Evolutionary conservation across 1,140 invertebrate genomes (phyloP), one percentile per base, ranked within the genome.

Genomic region (Polypedilum vanderplanki): DNA sequence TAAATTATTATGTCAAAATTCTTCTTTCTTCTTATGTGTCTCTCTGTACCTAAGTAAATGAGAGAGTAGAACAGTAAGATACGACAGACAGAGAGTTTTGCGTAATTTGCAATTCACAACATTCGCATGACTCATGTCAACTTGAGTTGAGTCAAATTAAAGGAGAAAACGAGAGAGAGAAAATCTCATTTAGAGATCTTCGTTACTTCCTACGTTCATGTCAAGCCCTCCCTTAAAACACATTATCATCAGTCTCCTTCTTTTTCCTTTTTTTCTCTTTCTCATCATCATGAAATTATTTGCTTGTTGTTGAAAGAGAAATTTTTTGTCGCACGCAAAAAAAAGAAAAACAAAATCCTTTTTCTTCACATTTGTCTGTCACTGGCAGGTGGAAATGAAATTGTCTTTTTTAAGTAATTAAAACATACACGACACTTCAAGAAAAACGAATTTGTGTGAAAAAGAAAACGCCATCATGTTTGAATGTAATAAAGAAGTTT

Each of bases 1-100:
- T 57, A 57, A 57, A 57, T 57, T 57, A 57, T 57, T 57, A 4
- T 57, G n/a, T 57, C 46, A 57, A 57, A 57, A 57, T n/a, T n/a
- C 10, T 57, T 12, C 46, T n/a, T 57, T 46, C 41, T 3, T 8
- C 15, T 15, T n/a, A 57, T 57, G 46, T 57, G 12, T 3, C 1
- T 33, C 2, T 33, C 2, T 33, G 24, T 33, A 33, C n/a, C n/a
- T 33, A 33, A 33, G 24, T 33, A 33, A 33, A 33, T 33, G 24
- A 33, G 24, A 33, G 24, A 33, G 24, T 3, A 33, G 24, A 5
- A 33, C 5, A 33, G n/a, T n/a, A n/a, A n/a, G n/a, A 33, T 33
- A 33, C 24, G 24, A 33, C 24, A 33, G 24, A 33, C 24, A 33
- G 24, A 33, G 24, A 33, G 24, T 33, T 33, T 33, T 57, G n/a